Conservation (phyloP, 2,113 vertebrate genomes). For the Hippopotamus amphibius region DNA sequence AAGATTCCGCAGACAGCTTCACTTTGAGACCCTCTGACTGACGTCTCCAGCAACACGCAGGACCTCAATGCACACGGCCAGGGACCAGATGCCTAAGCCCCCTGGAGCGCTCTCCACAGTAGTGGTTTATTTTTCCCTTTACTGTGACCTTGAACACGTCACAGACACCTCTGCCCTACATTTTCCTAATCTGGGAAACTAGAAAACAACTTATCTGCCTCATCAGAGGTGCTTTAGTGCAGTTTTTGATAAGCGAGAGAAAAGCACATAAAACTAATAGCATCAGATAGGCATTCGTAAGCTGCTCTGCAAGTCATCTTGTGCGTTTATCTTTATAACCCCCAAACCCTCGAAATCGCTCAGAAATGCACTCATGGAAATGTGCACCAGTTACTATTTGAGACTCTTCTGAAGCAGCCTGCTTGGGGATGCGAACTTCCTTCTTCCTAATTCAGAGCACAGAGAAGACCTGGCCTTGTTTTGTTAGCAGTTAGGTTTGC, state of each 20-base stretch:
- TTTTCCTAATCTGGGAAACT: neutral
- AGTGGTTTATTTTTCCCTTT: accelerated
- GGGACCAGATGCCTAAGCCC: accelerated
- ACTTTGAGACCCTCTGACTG: neutral
- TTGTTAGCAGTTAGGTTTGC: accelerated
- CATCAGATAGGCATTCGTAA: accelerated
- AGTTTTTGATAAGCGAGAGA: neutral
- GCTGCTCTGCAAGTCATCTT: neutral
- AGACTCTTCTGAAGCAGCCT: neutral
- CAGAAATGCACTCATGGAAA: accelerated
- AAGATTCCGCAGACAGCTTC: neutral
- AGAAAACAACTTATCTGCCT: neutral
- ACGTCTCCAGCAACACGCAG: neutral
- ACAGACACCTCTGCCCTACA: accelerated
- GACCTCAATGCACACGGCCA: accelerated
- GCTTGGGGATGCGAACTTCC: neutral
- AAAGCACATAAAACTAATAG: neutral
- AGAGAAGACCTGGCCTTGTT: accelerated
- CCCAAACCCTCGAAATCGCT: neutral
- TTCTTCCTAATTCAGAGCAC: accelerated
- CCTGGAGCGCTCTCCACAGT: accelerated
- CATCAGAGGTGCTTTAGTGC: neutral
- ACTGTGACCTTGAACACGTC: neutral
- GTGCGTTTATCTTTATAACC: neutral
- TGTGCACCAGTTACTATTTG: accelerated